phyloP scores from a whole-genome alignment of 2,113 vertebrate genomes.

The Silurus asotus region DNA sequence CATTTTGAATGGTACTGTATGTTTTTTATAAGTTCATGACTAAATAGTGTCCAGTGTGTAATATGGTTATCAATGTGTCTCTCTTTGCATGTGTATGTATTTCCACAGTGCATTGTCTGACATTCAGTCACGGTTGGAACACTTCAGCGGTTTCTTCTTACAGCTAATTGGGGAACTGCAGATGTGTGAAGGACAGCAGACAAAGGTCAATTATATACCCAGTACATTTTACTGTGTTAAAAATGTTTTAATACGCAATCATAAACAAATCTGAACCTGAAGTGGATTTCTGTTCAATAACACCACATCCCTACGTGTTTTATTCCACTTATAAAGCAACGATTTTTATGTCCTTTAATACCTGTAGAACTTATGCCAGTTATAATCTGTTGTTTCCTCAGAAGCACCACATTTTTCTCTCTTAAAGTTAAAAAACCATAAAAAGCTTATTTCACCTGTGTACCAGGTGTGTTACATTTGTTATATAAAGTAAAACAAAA shows the following conservation, averaged over 20 bases:
- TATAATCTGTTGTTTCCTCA: neutral
- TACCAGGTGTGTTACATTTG: neutral
- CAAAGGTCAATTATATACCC: conserved; percentile 64
- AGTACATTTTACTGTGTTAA: neutral
- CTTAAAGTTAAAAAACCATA: neutral
- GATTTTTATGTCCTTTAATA: too few species aligned
- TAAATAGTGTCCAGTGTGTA: neutral
- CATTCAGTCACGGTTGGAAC: conserved; percentile 77
- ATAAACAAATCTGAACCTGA: neutral
- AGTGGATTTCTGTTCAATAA: neutral
- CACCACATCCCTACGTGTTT: neutral
- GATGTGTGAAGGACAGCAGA: conserved; percentile 75
- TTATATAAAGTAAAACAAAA: neutral
- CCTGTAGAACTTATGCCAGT: neutral
- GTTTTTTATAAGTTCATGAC: neutral
- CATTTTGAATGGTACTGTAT: neutral
- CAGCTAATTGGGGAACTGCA: conserved; percentile 74
- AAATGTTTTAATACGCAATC: neutral
- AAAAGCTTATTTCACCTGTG: neutral
- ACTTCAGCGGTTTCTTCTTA: conserved; percentile 71
- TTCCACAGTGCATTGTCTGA: conserved; percentile 74
- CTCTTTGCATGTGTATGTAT: neutral
- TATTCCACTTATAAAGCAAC: neutral
- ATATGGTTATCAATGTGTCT: neutral
- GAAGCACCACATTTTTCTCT: neutral